These are phyloP conservation scores for Ochlodes sylvanus DNA, from an alignment of 2,888 invertebrate species.

Conservation along the genomic window DNA sequence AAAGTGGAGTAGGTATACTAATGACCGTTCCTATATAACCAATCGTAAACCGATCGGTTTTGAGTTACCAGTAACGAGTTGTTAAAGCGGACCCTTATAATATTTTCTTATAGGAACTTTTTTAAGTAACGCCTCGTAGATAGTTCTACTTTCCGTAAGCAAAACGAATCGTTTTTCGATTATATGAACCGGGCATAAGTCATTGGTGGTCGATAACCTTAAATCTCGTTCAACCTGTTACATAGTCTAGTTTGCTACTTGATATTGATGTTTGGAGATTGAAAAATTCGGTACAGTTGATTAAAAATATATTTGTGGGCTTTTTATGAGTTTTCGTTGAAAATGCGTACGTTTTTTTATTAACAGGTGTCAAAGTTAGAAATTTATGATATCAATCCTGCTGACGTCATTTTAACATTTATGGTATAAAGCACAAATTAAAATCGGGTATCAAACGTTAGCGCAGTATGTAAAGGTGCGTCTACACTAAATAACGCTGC, in stretches of 20 bases:
- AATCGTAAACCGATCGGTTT: too few relatives aligned
- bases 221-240: constrained; percentile 17
- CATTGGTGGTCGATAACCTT: constrained; percentile 8
- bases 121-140: too few relatives aligned
- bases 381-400: neutral
- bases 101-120: too few relatives aligned
- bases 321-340: neutral
- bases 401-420: neutral
- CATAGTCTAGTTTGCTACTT: constrained; percentile 14
- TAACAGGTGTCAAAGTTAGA: neutral
- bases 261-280: constrained; percentile 9
- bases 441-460: too few relatives aligned
- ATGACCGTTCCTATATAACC: too few relatives aligned
- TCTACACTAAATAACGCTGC: too few relatives aligned
- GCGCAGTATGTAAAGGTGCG: too few relatives aligned
- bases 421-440: neutral
- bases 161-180: too few relatives aligned
- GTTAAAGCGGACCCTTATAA: too few relatives aligned
- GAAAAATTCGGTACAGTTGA: constrained; percentile 12
- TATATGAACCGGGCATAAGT: too few relatives aligned
- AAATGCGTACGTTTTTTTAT: neutral
- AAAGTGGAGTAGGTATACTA: neutral
- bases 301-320: neutral
- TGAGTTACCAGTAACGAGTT: too few relatives aligned
- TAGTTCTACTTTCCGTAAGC: too few relatives aligned